Base-by-base conservation (phyloP, 2,888 invertebrate genomes). In the Thalpophila matura region DNA sequence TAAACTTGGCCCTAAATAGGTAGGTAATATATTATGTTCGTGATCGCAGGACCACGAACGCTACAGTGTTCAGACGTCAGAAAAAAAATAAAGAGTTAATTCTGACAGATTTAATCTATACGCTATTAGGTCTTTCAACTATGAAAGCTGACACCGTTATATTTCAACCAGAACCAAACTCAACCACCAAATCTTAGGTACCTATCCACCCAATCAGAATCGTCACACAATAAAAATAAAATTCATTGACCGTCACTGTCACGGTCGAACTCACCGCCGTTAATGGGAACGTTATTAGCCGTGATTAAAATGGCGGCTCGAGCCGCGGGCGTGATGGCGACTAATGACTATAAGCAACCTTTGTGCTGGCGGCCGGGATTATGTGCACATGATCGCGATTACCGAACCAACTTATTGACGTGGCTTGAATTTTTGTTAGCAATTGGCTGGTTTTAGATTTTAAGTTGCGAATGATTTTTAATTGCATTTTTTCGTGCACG, bases 261-360 rank as follows among this genome's bases (percentile, higher is more conserved):
- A 62, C 43, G 74, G 63, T 58, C 37, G 43, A 79, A 79, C 49
- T 53, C 51, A 31, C 31, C 6, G 27, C 47, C 59, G 62, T 68
- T 64, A 70, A 33, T 2, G 40, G 7, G 76, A 81, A 18, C n/a
- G 10, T 83, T 86, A 86, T 84, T 85, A 83, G 79, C 79, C 72
- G 80, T 86, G 85, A 90, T 89, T 89, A 90, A 88, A 88, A 84
- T 84, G 64, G 79, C 80, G 63, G 79, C 77, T 58, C 50, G 61
- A 66, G 79, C 82, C 79, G 77, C 74, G 71, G 72, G 86, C 86
- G 85, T 86, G 88, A 86, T 87, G 81, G 76, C 86, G 83, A 86
- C 83, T 88, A 89, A 89, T 85, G 86, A 85, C 85, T 85, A 81
- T 84, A 81, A 82, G 81, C 74, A 79, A 77, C 80, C 82, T 82